A percentile compares a stretch with the other conserved stretches of the same genome.
Conservation (phyloP, 2,888 invertebrate genomes). For the Selenia dentaria region DNA sequence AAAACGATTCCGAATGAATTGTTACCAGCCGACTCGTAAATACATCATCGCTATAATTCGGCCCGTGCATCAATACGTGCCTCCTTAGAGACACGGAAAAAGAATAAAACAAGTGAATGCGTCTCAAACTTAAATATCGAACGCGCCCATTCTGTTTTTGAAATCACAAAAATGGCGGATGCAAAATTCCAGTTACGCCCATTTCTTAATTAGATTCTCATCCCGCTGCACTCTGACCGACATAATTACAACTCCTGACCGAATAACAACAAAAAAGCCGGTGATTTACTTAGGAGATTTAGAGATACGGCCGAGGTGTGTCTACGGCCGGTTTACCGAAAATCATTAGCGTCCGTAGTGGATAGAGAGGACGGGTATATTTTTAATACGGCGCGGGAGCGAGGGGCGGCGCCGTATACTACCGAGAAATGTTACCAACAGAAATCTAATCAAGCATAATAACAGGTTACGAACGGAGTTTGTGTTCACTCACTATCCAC, state of each 20-base stretch:
- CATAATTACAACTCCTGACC: slow-evolving; percentile 80
- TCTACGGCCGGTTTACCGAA: slow-evolving; percentile 81
- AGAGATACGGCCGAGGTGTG: slow-evolving; percentile 74
- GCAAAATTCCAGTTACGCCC: slow-evolving; percentile 70
- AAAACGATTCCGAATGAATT: slow-evolving; percentile 76
- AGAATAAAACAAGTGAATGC: slow-evolving; percentile 37
- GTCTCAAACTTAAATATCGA: slow-evolving; percentile 32
- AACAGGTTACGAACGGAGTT: slow-evolving; percentile 81
- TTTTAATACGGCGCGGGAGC: slow-evolving; percentile 82
- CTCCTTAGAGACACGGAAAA: slow-evolving; percentile 45
- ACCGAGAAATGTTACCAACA: slow-evolving; percentile 84
- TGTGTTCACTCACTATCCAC: slow-evolving; percentile 78
- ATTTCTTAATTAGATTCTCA: slow-evolving; percentile 81
- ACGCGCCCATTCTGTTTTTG: slow-evolving; percentile 36
- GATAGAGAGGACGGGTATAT: slow-evolving; percentile 79
- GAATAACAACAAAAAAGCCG: slow-evolving; percentile 70
- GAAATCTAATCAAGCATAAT: slow-evolving; percentile 84
- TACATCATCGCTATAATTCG: slow-evolving; percentile 76
- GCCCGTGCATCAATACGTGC: slow-evolving; percentile 58
- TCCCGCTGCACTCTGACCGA: slow-evolving; percentile 83
- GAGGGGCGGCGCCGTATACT: slow-evolving; percentile 81
- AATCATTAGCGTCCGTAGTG: slow-evolving; percentile 80
- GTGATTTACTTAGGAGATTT: slow-evolving; percentile 82
- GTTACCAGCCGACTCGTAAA: slow-evolving; percentile 68
- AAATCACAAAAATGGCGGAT: slow-evolving; percentile 61